phyloP scores from a whole-genome alignment of 2,888 invertebrate genomes.

The Notodromas monacha region DNA sequence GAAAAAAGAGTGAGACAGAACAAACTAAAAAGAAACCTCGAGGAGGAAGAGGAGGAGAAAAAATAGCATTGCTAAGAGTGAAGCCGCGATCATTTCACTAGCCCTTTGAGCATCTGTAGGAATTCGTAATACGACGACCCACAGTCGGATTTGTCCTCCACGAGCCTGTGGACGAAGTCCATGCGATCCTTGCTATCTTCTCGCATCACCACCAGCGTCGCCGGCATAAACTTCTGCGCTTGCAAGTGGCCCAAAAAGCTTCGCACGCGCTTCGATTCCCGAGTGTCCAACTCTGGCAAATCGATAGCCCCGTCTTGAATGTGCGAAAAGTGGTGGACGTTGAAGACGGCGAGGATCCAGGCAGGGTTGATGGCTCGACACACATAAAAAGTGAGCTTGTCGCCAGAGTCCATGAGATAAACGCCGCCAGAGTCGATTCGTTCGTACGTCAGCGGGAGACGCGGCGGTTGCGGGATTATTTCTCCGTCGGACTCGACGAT shows the following conservation, averaged over 20 bases:
- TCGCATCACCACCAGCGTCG: conserved; percentile 16
- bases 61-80: too few species aligned
- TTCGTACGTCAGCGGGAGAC: conserved; percentile 47
- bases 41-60: too few species aligned
- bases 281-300: conserved; percentile 39
- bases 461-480: conserved; percentile 24
- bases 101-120: conserved; percentile 64
- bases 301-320: too few species aligned
- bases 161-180: conserved; percentile 49
- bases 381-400: conserved; percentile 43
- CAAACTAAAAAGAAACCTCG: too few species aligned
- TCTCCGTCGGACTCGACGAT: conserved; percentile 14
- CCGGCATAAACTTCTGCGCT: conserved; percentile 26
- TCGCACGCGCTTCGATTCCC: conserved; percentile 36
- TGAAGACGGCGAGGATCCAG: conserved; percentile 42
- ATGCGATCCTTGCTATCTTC: conserved; percentile 59
- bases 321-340: conserved; percentile 37
- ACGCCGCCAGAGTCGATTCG: conserved; percentile 40
- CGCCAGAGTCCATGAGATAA: conserved; percentile 63
- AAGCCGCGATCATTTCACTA: conserved; percentile 52
- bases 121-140: conserved; percentile 92
- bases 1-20: too few species aligned
- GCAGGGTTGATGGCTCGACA: conserved; percentile 39
- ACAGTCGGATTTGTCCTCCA: conserved; percentile 78
- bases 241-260: conserved; percentile 49